A percentile compares a stretch with the other conserved stretches of the same genome.
Conservation (phyloP, 2,888 invertebrate species). For the Branchellion lobata region DNA sequence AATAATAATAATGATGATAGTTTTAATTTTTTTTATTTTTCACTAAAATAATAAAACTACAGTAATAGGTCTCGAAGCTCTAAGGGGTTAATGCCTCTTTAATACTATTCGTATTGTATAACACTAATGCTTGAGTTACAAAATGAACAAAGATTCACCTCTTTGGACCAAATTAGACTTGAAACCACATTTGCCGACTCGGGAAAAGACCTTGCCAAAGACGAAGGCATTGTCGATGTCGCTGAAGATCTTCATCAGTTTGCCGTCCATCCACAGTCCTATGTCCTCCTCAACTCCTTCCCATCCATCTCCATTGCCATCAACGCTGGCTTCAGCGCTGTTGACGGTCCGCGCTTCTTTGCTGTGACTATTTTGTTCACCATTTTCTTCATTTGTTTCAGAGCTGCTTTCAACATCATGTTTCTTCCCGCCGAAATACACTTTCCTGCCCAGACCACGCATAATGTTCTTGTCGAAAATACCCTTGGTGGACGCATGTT, state of each 20-base stretch:
- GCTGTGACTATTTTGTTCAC: background rate
- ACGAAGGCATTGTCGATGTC: background rate
- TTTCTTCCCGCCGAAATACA: background rate
- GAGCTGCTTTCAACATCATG: background rate
- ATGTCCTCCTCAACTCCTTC: conserved; percentile 8
- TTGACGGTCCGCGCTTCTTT: background rate
- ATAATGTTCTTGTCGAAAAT: background rate
- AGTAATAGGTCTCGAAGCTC: too few species aligned
- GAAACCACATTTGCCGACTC: too few species aligned
- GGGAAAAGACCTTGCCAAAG: too few species aligned
- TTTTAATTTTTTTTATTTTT: too few species aligned
- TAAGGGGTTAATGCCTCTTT: too few species aligned
- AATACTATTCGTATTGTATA: too few species aligned
- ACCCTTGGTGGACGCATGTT: conserved; percentile 11
- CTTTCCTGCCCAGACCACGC: background rate
- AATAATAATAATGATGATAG: too few species aligned
- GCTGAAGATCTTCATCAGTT: conserved; percentile 18
- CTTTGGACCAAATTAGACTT: too few species aligned
- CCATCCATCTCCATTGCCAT: background rate
- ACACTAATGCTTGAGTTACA: too few species aligned
- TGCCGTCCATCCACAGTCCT: conserved; percentile 26
- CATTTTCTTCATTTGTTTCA: background rate
- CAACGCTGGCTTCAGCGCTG: too few species aligned
- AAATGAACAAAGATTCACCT: too few species aligned
- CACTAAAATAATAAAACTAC: too few species aligned